Conservation (phyloP, 2,113 vertebrate species). For the Zosterops lateralis region DNA sequence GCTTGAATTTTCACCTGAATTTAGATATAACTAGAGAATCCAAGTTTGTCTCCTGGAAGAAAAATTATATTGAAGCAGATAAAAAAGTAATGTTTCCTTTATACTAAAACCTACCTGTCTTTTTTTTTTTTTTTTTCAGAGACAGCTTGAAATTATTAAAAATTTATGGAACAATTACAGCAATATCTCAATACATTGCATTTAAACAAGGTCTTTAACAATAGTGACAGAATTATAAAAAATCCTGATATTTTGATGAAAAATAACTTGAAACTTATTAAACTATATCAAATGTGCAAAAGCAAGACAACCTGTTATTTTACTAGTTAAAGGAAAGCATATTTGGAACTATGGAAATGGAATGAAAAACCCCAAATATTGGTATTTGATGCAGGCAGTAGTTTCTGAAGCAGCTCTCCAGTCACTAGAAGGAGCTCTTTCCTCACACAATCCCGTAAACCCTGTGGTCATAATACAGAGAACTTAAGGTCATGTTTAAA, state of each 20-base stretch:
- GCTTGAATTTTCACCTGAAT: background rate
- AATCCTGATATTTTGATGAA: background rate
- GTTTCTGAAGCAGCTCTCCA: background rate
- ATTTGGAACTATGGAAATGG: background rate
- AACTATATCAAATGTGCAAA: background rate
- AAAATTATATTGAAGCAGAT: background rate
- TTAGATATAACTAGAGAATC: background rate
- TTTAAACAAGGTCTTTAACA: background rate
- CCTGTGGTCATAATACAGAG: background rate
- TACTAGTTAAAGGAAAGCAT: background rate
- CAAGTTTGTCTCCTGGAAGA: background rate
- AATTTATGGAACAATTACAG: background rate
- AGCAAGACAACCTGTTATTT: background rate
- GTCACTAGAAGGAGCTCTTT: constrained; percentile 71
- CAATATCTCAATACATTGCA: too few species aligned
- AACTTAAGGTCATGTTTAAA: background rate
- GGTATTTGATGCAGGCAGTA: background rate
- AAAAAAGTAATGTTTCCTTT: background rate
- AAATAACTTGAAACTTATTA: background rate
- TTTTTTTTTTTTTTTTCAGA: background rate
- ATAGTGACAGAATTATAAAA: background rate
- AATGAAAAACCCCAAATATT: background rate
- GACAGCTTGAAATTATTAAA: background rate
- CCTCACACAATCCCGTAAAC: background rate
- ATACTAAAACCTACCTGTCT: background rate